Conservation (phyloP, 2,113 vertebrate genomes). For the Cebidichthys violaceus region DNA sequence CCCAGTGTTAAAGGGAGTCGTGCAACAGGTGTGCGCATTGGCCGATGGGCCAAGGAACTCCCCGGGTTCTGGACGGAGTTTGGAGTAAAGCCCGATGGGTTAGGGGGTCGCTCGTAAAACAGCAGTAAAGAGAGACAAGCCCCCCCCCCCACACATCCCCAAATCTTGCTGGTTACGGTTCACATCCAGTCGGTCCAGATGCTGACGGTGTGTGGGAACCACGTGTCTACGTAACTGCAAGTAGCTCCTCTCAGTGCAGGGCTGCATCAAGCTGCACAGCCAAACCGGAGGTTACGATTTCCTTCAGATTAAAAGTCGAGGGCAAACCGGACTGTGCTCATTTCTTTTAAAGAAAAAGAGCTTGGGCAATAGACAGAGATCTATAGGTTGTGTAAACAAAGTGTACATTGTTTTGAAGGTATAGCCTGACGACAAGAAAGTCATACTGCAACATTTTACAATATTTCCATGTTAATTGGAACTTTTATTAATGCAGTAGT, state of each 20-base stretch:
- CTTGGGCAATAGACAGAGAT: neutral
- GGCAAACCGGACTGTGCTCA: neutral
- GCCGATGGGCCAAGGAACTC: neutral
- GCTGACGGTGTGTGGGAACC: constrained; percentile 82
- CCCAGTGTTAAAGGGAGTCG: neutral
- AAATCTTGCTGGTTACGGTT: constrained; percentile 44
- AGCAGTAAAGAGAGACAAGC: neutral
- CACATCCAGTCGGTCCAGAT: constrained; percentile 30
- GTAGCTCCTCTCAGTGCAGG: constrained; percentile 59
- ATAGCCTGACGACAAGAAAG: neutral
- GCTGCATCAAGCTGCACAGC: constrained; percentile 41
- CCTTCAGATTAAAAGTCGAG: constrained; percentile 57
- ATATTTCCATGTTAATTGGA: neutral
- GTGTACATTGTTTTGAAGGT: neutral
- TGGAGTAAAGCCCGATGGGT: neutral
- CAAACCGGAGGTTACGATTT: constrained; percentile 9
- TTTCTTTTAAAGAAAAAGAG: neutral
- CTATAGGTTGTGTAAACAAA: neutral
- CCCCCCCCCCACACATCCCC: neutral
- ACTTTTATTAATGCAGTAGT: neutral
- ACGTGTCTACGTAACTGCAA: constrained; percentile 85
- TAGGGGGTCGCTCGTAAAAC: neutral
- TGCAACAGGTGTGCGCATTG: constrained; percentile 60
- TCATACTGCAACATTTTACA: neutral
- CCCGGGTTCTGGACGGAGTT: neutral